Conservation (phyloP, 1,140 invertebrate genomes). For the Heliothis virescens region DNA sequence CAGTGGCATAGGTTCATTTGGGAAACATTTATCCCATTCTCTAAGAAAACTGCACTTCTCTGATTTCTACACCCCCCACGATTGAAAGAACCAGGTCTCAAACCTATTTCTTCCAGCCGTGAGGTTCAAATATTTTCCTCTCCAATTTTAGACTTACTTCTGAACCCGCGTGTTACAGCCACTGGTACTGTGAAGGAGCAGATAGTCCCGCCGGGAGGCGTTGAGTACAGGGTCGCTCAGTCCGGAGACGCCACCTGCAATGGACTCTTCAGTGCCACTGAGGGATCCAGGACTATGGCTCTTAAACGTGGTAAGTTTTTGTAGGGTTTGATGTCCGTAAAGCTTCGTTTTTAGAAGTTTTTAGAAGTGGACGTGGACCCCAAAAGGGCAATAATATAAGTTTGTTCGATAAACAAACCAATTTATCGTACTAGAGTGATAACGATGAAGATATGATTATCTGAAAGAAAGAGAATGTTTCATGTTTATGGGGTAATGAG, state of each 20-base stretch:
- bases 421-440: too few relatives aligned
- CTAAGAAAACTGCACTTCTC: neutral
- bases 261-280: conserved; percentile 92
- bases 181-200: conserved; percentile 76
- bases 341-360: neutral
- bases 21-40: neutral
- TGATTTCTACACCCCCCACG: neutral
- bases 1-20: too few relatives aligned
- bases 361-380: too few relatives aligned
- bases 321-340: neutral
- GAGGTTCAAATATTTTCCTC: conserved; percentile 29
- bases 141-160: conserved; percentile 37
- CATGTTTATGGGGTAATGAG: too few relatives aligned
- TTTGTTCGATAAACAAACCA: too few relatives aligned
- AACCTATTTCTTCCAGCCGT: neutral
- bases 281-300: conserved; percentile 92
- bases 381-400: too few relatives aligned
- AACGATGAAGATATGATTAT: too few relatives aligned
- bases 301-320: conserved; percentile 88
- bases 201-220: conserved; percentile 74
- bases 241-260: conserved; percentile 94
- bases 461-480: too few relatives aligned
- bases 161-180: conserved; percentile 62
- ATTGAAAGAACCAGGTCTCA: neutral
- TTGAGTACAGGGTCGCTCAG: conserved; percentile 91